Conservation (phyloP, 2,113 vertebrate genomes). For the Chaetura pelagica region DNA sequence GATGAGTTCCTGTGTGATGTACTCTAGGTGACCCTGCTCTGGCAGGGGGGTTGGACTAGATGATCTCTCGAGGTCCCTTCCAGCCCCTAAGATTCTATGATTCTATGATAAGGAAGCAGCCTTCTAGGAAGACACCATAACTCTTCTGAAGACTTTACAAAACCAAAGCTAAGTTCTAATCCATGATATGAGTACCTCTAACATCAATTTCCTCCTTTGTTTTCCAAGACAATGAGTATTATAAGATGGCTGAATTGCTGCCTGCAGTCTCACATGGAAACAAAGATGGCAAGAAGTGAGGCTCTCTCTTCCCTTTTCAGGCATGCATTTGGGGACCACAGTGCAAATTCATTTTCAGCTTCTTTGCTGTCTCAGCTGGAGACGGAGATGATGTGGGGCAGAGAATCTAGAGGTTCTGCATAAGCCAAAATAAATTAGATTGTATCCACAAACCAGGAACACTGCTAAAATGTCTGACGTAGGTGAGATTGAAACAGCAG, state of each 20-base stretch:
- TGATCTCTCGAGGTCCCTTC: too few species aligned
- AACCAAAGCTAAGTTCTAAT: background rate
- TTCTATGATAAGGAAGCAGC: background rate
- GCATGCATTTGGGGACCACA: background rate
- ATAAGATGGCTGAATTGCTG: background rate
- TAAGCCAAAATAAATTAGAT: background rate
- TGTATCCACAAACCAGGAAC: background rate
- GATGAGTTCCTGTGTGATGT: too few species aligned
- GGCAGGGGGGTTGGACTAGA: too few species aligned
- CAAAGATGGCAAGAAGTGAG: background rate
- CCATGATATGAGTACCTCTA: background rate
- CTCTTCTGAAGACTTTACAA: background rate
- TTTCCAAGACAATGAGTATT: background rate
- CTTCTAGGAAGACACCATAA: background rate
- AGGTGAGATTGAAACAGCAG: background rate
- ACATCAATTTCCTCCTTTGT: background rate
- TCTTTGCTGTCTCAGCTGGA: background rate
- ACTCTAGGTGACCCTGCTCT: too few species aligned
- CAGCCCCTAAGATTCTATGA: too few species aligned
- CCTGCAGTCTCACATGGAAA: background rate
- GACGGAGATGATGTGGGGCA: background rate
- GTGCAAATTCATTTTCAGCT: background rate
- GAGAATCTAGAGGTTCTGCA: background rate
- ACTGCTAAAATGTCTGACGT: background rate
- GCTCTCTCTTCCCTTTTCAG: background rate